These are phyloP conservation scores for Gracilinanus agilis DNA, from an alignment of 2,113 vertebrate species.

Conservation along the genomic window DNA sequence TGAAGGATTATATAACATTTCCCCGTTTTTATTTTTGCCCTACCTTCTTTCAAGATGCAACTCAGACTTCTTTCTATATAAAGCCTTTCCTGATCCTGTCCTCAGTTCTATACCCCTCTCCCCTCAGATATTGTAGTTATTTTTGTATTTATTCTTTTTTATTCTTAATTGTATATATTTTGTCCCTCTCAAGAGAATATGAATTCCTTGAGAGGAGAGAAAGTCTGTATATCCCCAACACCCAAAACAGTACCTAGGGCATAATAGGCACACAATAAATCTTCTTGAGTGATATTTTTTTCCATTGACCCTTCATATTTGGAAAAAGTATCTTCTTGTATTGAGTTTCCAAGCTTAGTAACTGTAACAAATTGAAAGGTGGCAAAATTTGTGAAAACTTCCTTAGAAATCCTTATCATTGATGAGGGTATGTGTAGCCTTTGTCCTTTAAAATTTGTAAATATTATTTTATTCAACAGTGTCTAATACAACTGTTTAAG, in stretches of 20 bases:
- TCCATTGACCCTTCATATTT: conserved; percentile 1
- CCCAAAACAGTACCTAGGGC: background rate
- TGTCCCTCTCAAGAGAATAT: background rate
- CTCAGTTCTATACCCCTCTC: background rate
- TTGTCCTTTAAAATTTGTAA: background rate
- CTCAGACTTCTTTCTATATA: background rate
- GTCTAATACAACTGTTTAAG: background rate
- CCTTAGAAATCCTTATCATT: background rate
- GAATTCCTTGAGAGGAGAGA: background rate
- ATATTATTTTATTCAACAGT: background rate
- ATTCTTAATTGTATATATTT: background rate
- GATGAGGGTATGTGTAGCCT: background rate
- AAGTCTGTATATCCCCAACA: background rate
- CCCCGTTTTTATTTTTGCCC: no score
- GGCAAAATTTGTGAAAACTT: conserved; percentile 34
- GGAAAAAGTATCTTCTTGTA: background rate
- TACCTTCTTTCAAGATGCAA: background rate
- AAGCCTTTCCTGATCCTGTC: background rate
- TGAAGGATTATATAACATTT: background rate
- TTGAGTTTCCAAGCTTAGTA: background rate
- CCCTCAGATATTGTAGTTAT: no score
- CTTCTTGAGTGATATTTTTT: background rate
- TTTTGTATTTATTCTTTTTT: background rate
- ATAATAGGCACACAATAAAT: background rate
- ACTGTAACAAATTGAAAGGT: conserved; percentile 9